phyloP scores from a whole-genome alignment of 2,113 vertebrate species.

The Oxyruncus cristatus region DNA sequence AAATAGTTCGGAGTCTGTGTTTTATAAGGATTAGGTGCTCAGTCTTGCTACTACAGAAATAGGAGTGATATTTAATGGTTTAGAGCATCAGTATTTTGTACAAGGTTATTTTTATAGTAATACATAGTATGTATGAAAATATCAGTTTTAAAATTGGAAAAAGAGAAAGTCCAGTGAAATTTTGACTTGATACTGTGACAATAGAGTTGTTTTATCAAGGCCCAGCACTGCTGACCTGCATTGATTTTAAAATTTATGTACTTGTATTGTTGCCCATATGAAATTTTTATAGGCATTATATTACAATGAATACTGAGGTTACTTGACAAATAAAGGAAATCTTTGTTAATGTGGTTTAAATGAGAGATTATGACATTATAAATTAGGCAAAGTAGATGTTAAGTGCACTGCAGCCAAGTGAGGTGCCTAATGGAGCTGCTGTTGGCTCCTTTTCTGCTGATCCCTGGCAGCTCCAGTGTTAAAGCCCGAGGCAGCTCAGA shows the following conservation, averaged over 20 bases:
- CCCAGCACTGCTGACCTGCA: not conserved
- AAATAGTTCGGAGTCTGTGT: fast-evolving
- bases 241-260: not conserved
- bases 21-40: not conserved
- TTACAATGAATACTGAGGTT: slow-evolving; percentile 32
- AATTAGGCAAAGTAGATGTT: slow-evolving; percentile 38
- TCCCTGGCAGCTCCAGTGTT: not conserved
- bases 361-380: slow-evolving; percentile 28
- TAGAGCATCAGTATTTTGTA: not conserved
- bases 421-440: not conserved
- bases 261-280: not conserved
- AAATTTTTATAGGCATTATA: slow-evolving; percentile 36
- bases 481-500: not conserved
- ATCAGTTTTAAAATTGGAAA: not conserved
- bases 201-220: not conserved
- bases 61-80: not conserved
- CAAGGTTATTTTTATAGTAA: not conserved
- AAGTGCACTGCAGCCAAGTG: slow-evolving; percentile 4
- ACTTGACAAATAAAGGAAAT: slow-evolving; percentile 44
- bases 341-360: slow-evolving; percentile 32
- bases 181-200: not conserved
- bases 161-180: not conserved
- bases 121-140: not conserved
- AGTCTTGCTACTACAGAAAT: not conserved
- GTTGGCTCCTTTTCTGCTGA: not conserved